Evolutionary conservation across 2,113 vertebrate genomes (phyloP).

Genomic region (Nycticryphes semicollaris): DNA sequence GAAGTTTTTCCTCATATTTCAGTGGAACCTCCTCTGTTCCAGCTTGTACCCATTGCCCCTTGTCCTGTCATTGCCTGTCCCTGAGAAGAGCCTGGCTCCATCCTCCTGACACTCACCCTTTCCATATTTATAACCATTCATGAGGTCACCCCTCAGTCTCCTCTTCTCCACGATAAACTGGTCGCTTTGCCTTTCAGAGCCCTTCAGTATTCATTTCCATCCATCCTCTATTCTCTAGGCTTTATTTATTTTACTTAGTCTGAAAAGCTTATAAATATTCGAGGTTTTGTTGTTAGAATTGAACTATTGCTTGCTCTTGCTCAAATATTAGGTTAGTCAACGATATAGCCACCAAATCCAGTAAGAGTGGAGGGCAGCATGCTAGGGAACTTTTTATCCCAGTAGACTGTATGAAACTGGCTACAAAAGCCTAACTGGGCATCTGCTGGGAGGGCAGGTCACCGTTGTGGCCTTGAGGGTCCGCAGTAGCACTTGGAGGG

Average conservation of each 20-base stretch:
- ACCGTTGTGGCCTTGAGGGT: neutral
- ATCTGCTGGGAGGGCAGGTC: neutral
- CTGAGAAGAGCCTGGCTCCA: no score
- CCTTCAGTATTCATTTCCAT: neutral
- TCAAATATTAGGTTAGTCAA: neutral
- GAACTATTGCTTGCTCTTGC: neutral
- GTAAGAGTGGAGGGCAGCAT: fast-evolving
- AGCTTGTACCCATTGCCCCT: no score
- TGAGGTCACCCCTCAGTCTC: no score
- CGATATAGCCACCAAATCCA: neutral
- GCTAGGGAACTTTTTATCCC: neutral
- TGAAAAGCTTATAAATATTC: neutral
- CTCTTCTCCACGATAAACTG: fast-evolving
- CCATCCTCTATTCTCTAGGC: neutral
- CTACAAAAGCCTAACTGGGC: neutral
- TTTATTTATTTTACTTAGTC: neutral
- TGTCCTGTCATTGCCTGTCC: no score
- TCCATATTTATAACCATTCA: no score
- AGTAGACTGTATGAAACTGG: neutral
- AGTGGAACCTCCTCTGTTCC: no score
- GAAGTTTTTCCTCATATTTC: no score
- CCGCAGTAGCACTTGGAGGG: neutral
- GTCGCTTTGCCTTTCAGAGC: neutral
- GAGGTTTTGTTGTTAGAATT: neutral
- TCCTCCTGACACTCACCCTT: no score